Percentiles rank a stretch among this genome's conserved stretches.
Evolutionary conservation across 2,797 vertebrate species (phyloP).

Genomic region (Sus cebifrons): DNA sequence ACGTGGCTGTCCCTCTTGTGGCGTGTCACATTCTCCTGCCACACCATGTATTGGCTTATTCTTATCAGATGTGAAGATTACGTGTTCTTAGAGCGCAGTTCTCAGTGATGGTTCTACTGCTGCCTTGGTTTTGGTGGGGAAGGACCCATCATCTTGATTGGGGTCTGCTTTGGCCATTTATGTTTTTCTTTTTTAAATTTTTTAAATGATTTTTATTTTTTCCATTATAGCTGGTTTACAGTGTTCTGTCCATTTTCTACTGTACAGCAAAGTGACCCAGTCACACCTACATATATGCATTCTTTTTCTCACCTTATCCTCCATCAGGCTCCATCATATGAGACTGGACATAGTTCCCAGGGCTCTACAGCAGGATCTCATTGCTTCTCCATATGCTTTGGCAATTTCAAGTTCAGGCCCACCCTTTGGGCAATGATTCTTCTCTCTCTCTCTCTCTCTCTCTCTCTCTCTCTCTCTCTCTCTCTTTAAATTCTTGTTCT

Average conservation of each 20-base stretch:
- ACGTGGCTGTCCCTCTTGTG: not conserved
- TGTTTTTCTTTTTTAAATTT: no score
- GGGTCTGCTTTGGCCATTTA: slow-evolving; percentile 14
- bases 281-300: no score
- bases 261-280: no score
- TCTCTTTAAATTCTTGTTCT: not conserved
- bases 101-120: not conserved
- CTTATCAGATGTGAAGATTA: not conserved
- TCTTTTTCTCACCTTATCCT: no score
- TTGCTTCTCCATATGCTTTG: not conserved
- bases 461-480: not conserved
- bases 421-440: not conserved
- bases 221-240: no score
- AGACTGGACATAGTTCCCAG: no score
- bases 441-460: not conserved
- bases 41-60: not conserved
- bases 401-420: slow-evolving; percentile 19
- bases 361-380: no score
- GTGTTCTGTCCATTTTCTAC: no score
- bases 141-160: not conserved
- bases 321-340: no score
- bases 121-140: slow-evolving; percentile 5
- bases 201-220: no score
- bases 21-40: not conserved
- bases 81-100: not conserved